Base-by-base conservation (phyloP, 2,888 invertebrate species). In the Nineta flava region DNA sequence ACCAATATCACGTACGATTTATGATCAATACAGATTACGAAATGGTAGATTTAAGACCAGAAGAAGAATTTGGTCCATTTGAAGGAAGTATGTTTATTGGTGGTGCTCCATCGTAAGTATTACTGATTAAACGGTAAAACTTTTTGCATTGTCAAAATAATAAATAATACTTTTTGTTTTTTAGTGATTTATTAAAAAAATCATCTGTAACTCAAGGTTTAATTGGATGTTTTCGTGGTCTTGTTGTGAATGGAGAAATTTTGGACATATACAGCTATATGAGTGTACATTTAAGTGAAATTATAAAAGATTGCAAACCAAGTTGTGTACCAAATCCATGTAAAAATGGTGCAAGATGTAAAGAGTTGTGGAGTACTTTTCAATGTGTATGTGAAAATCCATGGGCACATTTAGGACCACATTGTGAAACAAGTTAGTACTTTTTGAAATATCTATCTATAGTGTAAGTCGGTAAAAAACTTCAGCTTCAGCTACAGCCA, bases 301-400 rank as follows among this genome's bases (percentile, higher is more conserved):
- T 94, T 53, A 88, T 90, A 52, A 86, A 87, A 63, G 91, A 92
- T 62, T 95, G 95, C 63, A 88, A 87, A 62, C 92, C 93, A 0
- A 91, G 91, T 0, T 95, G 95, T 66, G 88, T 90, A 55, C 91
- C 92, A 0, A 91, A 91, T 62, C 93, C 93, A 9, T 95, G 94
- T 63, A 82, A 85, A 65, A 93, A 95, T 64, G 88, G 83, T 44
- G 94, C 91, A 0, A 79, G 79, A 54, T 95, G 90, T 63, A 88
- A 88, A 59, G 92, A 94, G 63, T 70, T 87, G 1, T 94, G 93
- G 93, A 91, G 90, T 53, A 83, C 84, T 31, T 94, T 92, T 58
- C 84, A 87, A 60, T 95, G 95, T 64, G 83, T 87, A 55, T 95
- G 95, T 68, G 83, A 83, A 57, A 94, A 94, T 67, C 81, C 81